These are phyloP conservation scores for Glaucomys volans DNA, from an alignment of 2,113 vertebrate species.

Conservation along the genomic window DNA sequence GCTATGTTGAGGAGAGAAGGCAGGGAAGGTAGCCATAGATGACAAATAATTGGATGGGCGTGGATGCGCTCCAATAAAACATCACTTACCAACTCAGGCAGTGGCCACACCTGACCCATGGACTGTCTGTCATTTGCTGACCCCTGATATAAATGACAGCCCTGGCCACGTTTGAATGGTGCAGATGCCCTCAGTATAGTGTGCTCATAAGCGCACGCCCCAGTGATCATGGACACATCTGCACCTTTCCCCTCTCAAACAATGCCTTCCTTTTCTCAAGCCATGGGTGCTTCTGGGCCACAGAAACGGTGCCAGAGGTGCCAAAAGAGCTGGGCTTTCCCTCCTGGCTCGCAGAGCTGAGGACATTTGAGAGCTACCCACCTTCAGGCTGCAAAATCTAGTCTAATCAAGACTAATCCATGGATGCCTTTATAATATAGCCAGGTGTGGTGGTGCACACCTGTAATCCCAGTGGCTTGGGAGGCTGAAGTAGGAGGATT, in stretches of 20 bases:
- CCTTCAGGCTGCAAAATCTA: background rate
- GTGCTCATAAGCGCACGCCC: background rate
- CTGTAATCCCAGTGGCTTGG: too few relatives aligned
- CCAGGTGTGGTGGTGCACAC: too few relatives aligned
- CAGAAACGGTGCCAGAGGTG: background rate
- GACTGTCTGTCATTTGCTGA: background rate
- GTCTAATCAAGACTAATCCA: background rate
- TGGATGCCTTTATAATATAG: background rate
- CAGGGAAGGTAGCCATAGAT: background rate
- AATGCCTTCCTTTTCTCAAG: background rate
- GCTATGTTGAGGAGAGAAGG: background rate
- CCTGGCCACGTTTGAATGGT: background rate
- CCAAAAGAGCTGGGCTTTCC: background rate
- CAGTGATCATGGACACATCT: background rate
- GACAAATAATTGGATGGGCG: background rate
- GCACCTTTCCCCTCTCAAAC: background rate
- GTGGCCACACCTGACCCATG: rapidly evolving
- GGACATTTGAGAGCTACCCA: background rate
- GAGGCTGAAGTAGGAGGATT: too few relatives aligned
- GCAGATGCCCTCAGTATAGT: background rate
- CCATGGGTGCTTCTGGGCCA: background rate
- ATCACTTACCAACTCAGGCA: background rate
- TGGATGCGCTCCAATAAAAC: background rate
- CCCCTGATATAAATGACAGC: background rate
- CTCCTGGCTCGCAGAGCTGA: background rate